phyloP scores from a whole-genome alignment of 2,888 invertebrate species.

The Drosophila acutilabella region DNA sequence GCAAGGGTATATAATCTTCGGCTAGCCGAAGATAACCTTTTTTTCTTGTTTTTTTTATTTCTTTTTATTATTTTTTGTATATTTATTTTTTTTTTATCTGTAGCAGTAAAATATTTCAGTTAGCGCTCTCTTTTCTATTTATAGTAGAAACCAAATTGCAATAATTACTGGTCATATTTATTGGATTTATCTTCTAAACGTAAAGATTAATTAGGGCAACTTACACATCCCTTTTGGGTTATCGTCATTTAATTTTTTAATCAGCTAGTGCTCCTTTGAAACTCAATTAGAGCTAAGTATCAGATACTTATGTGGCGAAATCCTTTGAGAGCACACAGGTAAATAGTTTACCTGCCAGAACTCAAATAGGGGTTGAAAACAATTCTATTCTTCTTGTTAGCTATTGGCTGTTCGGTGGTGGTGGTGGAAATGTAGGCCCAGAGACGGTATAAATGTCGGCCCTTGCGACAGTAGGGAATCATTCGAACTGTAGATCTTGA shows the following conservation, averaged over 20 bases:
- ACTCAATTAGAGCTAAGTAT: not conserved
- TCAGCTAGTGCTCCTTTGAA: not conserved
- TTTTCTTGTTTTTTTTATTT: too few relatives aligned
- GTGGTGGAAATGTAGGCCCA: not conserved
- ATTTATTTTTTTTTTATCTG: too few relatives aligned
- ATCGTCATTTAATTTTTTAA: not conserved
- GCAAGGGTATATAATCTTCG: too few relatives aligned
- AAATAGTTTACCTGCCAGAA: constrained; percentile 4
- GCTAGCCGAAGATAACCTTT: too few relatives aligned
- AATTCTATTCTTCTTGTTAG: not conserved
- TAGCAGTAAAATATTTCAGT: too few relatives aligned
- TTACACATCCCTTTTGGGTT: too few relatives aligned
- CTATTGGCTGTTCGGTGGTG: not conserved
- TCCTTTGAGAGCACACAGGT: constrained; percentile 3
- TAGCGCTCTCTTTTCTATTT: too few relatives aligned
- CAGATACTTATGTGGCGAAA: not conserved
- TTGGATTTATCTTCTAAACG: too few relatives aligned
- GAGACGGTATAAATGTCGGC: constrained; percentile 11
- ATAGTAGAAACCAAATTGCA: too few relatives aligned
- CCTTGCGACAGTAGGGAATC: constrained; percentile 3
- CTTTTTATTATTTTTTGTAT: too few relatives aligned
- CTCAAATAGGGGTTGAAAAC: constrained; percentile 14
- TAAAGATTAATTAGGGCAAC: too few relatives aligned
- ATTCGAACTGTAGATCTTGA: constrained; percentile 9
- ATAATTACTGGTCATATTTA: too few relatives aligned